Evolutionary conservation across 2,113 vertebrate species (phyloP).

Genomic region (Mesocricetus auratus): DNA sequence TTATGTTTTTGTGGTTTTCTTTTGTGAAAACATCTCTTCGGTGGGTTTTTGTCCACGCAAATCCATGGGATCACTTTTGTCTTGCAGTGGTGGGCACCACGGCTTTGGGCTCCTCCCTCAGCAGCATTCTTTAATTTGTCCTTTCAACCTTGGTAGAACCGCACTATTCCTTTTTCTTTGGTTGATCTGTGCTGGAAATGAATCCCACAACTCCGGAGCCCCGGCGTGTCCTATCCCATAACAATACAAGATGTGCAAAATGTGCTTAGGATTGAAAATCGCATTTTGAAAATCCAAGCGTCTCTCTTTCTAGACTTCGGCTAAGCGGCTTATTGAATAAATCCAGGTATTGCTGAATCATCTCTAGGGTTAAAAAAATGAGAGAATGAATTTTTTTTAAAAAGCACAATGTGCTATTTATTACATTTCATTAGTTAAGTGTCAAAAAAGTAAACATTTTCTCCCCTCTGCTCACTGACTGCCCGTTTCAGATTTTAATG

Average conservation of each 20-base stretch:
- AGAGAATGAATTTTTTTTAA: not conserved
- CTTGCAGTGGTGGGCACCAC: not conserved
- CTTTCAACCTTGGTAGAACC: slow-evolving; percentile 59
- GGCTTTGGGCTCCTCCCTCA: not conserved
- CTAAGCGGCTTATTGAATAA: slow-evolving; percentile 64
- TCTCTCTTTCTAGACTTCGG: slow-evolving; percentile 60
- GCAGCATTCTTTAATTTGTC: slow-evolving; percentile 67
- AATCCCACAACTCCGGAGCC: slow-evolving; percentile 67
- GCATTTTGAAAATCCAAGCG: slow-evolving; percentile 66
- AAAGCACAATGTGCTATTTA: slow-evolving; percentile 73
- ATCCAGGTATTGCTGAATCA: slow-evolving; percentile 69
- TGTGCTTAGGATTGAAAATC: slow-evolving; percentile 78
- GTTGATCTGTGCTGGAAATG: slow-evolving; percentile 69
- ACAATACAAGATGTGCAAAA: slow-evolving; percentile 79
- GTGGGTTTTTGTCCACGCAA: not conserved
- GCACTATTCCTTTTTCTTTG: slow-evolving; percentile 53
- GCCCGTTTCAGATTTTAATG: slow-evolving; percentile 77
- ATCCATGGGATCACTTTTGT: not conserved
- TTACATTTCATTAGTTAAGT: slow-evolving; percentile 81
- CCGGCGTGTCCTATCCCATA: slow-evolving; percentile 40
- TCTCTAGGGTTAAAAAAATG: slow-evolving; percentile 48
- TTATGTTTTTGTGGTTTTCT: slow-evolving; percentile 79
- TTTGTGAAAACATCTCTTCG: slow-evolving; percentile 73
- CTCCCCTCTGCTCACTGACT: slow-evolving; percentile 71
- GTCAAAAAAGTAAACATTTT: slow-evolving; percentile 84